Evolutionary conservation across 2,797 vertebrate species (phyloP).

Genomic region (Vireo griseus): DNA sequence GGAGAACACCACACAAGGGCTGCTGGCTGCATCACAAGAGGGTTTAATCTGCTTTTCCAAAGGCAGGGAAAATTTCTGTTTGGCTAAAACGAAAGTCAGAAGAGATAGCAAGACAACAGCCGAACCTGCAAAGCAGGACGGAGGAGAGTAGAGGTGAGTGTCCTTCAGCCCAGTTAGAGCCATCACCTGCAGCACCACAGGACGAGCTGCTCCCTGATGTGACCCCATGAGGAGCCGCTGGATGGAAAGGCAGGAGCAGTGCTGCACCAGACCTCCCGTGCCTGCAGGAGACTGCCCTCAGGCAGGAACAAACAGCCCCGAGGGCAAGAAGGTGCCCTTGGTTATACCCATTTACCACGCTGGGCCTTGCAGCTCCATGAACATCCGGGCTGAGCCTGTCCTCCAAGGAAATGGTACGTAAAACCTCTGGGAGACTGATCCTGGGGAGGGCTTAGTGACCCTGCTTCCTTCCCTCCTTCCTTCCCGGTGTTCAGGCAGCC

Average conservation of each 20-base stretch:
- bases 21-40: not conserved
- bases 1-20: not conserved
- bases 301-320: not conserved
- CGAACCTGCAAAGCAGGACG: not conserved
- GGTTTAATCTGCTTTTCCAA: not conserved
- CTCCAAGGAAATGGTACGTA: fast-evolving
- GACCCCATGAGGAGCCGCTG: fast-evolving
- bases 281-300: not conserved
- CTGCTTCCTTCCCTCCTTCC: too few relatives aligned
- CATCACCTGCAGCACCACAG: not conserved
- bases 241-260: not conserved
- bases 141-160: not conserved
- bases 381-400: not conserved
- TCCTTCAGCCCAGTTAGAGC: not conserved
- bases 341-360: not conserved
- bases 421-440: not conserved
- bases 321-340: fast-evolving
- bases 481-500: too few relatives aligned
- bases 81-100: not conserved
- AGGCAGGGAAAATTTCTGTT: not conserved
- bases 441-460: fast-evolving
- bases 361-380: not conserved
- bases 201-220: fast-evolving
- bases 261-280: fast-evolving
- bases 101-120: not conserved